Evolutionary conservation across 2,797 vertebrate genomes (phyloP).

Genomic region (Zonotrichia albicollis): DNA sequence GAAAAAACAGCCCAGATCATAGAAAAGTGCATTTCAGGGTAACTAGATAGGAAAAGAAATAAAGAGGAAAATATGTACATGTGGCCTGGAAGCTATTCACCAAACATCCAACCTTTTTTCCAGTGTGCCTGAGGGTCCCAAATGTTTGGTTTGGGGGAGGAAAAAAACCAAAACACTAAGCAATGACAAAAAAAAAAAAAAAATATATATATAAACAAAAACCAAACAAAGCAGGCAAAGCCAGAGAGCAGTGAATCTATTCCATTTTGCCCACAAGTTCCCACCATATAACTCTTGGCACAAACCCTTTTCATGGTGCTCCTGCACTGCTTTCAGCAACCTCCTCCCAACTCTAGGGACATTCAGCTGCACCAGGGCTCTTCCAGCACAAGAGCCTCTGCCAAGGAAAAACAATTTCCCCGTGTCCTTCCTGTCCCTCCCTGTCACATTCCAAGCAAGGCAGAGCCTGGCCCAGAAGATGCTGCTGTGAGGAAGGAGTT

Average conservation of each 20-base stretch:
- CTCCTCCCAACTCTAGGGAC: neutral
- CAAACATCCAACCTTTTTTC: neutral
- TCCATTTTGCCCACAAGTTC: neutral
- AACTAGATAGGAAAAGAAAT: neutral
- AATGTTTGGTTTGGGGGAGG: neutral
- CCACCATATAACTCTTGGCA: neutral
- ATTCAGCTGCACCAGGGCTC: neutral
- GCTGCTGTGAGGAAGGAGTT: neutral
- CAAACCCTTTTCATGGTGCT: neutral
- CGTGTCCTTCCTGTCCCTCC: neutral
- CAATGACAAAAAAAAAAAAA: no score
- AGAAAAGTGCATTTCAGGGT: neutral
- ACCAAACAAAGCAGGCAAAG: neutral
- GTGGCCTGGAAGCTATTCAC: neutral
- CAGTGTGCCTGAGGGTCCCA: neutral
- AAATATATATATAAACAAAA: neutral
- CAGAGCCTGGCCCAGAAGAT: neutral
- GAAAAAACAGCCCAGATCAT: neutral
- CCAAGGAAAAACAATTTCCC: neutral
- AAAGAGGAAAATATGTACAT: accelerated
- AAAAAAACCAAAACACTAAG: no score
- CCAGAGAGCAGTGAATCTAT: neutral
- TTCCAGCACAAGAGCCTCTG: neutral
- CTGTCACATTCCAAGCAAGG: neutral
- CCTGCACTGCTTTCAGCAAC: neutral